Evolutionary conservation across 2,113 vertebrate species (phyloP).

Genomic region (Brachypodius melanocephalos): DNA sequence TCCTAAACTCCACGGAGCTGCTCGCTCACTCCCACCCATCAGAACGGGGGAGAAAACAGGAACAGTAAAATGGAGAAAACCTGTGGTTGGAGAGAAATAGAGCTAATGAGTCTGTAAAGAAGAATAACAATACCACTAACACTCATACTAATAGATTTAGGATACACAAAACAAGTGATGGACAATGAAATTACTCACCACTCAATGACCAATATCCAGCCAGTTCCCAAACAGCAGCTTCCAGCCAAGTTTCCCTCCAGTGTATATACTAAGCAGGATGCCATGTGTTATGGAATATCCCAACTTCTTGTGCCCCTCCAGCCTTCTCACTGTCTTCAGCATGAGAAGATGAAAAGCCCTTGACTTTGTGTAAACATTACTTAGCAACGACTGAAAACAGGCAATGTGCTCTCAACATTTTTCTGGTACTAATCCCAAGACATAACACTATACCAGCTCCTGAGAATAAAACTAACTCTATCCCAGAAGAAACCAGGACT

Average conservation of each 20-base stretch:
- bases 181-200: not conserved
- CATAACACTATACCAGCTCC: not conserved
- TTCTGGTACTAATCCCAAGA: not conserved
- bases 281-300: not conserved
- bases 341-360: not conserved
- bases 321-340: not conserved
- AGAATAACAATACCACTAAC: not conserved
- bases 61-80: not conserved
- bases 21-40: accelerated
- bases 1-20: not conserved
- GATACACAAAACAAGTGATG: not conserved
- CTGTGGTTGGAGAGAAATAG: not conserved
- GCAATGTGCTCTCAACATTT: not conserved
- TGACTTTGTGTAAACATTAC: not conserved
- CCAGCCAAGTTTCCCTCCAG: not conserved
- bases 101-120: not conserved
- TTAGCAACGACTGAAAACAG: not conserved
- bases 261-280: not conserved
- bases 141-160: not conserved
- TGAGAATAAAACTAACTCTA: not conserved
- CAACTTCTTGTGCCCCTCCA: not conserved
- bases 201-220: not conserved
- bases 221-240: not conserved
- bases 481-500: not conserved
- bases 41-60: not conserved